phyloP scores from a whole-genome alignment of 2,888 invertebrate genomes.

The Brachylomia viminalis region DNA sequence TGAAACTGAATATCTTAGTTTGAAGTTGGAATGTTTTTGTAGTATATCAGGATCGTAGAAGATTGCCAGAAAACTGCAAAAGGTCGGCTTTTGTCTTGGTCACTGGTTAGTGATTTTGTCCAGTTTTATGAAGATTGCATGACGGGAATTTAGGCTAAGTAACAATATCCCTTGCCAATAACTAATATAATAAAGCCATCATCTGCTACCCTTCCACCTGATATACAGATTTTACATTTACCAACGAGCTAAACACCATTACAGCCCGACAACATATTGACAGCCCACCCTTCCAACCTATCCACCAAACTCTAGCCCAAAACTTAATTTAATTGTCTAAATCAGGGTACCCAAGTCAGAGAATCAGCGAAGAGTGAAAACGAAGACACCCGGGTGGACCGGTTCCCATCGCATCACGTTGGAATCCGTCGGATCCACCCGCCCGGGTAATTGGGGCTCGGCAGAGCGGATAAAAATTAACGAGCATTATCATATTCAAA shows the following conservation, averaged over 20 bases:
- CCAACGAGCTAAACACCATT: not conserved
- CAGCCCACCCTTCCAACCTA: constrained; percentile 9
- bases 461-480: constrained; percentile 81
- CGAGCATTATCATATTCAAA: constrained; percentile 77
- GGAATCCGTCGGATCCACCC: constrained; percentile 68
- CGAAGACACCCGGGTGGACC: constrained; percentile 71
- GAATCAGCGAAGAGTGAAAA: constrained; percentile 68
- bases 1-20: constrained; percentile 9
- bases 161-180: not conserved
- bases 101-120: too few relatives aligned
- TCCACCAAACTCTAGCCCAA: constrained; percentile 54
- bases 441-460: constrained; percentile 79
- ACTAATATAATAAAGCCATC: not conserved
- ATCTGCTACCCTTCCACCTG: not conserved
- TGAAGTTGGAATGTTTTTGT: not conserved
- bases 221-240: not conserved
- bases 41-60: not conserved
- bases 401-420: constrained; percentile 72
- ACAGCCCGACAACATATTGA: constrained; percentile 32
- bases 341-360: constrained; percentile 68
- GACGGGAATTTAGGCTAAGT: not conserved
- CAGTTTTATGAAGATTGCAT: not conserved
- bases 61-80: not conserved
- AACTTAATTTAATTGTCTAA: constrained; percentile 68
- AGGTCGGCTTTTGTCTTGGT: not conserved